phyloP scores from a whole-genome alignment of 92 coral and sea anemone genomes.

The Meandrina meandrites region DNA sequence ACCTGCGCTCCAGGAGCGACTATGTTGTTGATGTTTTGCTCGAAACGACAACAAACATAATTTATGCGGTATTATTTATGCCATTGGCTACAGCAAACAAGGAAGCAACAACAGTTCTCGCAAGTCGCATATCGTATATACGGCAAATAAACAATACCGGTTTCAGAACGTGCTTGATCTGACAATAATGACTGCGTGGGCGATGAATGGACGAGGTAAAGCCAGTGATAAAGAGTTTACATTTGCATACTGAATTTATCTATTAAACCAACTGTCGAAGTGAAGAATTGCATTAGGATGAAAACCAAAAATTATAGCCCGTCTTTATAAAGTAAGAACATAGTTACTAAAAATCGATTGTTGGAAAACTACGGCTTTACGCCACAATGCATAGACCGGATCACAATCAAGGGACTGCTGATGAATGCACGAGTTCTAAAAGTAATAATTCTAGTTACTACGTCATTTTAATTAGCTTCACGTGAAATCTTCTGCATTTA shows the following conservation, averaged over 20 bases:
- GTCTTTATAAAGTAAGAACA: background rate
- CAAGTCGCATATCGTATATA: background rate
- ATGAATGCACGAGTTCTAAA: background rate
- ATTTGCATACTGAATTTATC: background rate
- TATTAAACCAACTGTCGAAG: background rate
- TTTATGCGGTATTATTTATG: constrained; percentile 10
- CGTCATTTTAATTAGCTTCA: background rate
- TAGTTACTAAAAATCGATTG: background rate
- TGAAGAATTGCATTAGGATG: background rate
- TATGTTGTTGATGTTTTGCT: constrained; percentile 8
- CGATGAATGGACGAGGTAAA: background rate
- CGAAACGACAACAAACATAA: constrained; percentile 16
- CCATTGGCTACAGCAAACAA: constrained; percentile 9
- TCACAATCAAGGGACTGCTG: background rate
- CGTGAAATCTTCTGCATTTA: background rate
- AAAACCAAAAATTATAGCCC: too few species aligned
- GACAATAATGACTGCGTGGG: background rate
- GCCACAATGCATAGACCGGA: background rate
- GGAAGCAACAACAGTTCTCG: background rate
- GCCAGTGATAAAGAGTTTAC: background rate
- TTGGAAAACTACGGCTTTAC: background rate
- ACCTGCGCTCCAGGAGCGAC: background rate
- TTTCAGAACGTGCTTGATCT: background rate
- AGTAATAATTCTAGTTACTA: background rate
- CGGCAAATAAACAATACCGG: background rate